phyloP scores from a whole-genome alignment of 2,797 vertebrate genomes.

The Pangasius mekongensis region DNA sequence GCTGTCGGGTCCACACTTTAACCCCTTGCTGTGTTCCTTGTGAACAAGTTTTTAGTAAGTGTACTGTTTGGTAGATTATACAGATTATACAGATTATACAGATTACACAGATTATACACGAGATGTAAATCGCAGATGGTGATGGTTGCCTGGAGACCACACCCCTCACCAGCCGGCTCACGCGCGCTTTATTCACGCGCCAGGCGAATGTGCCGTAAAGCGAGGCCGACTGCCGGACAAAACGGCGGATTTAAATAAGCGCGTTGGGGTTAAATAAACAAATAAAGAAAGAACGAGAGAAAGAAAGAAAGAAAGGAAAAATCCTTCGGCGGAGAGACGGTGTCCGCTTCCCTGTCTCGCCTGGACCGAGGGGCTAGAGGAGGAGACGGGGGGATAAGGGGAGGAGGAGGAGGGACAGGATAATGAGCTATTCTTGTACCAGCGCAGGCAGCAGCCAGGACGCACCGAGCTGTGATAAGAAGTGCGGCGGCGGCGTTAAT shows the following conservation, averaged over 20 bases:
- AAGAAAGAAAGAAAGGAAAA: conserved; percentile 52
- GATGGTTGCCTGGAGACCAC: conserved; percentile 29
- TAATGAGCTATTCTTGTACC: conserved; percentile 85
- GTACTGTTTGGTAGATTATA: no score
- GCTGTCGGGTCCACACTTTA: background rate
- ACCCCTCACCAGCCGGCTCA: background rate
- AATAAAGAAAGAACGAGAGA: conserved; percentile 56
- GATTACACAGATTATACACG: background rate
- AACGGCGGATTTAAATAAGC: conserved; percentile 6
- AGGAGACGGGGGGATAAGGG: conserved; percentile 62
- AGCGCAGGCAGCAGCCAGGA: conserved; percentile 79
- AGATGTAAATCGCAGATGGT: conserved; percentile 8
- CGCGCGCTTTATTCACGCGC: background rate
- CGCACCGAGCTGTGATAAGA: conserved; percentile 71
- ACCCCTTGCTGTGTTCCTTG: background rate
- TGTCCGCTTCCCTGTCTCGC: conserved; percentile 71
- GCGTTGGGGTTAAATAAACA: conserved; percentile 57
- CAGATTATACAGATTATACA: background rate
- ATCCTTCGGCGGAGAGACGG: conserved; percentile 62
- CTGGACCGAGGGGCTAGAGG: conserved; percentile 62
- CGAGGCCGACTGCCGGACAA: background rate
- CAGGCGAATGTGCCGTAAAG: conserved; percentile 9
- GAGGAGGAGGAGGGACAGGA: conserved; percentile 69
- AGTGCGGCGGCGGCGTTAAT: conserved; percentile 72
- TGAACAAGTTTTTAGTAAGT: background rate